Base-by-base conservation (phyloP, 2,888 invertebrate species). In the Calephelis perditalis region DNA sequence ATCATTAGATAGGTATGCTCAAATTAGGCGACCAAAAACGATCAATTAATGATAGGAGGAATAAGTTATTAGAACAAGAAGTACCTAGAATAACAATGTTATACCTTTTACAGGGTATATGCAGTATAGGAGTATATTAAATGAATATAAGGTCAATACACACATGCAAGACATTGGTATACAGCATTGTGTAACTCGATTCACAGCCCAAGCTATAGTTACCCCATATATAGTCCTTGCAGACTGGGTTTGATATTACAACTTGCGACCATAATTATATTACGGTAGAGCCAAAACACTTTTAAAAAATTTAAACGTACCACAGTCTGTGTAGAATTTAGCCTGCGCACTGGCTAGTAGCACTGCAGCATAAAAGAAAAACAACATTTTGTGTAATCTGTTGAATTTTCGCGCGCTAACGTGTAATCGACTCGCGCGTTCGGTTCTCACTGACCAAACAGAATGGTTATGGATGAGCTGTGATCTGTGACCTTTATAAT, bases 281-380 rank as follows among this genome's bases (percentile, higher is more conserved):
- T 49, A 52, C 35, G 44, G 26, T 35, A 35, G 5, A 52, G 9
- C 35, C 49, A 10, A 40, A 56, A 59, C 44, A 37, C 7, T 54
- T n/a, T 54, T 52, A 63, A 54, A 45, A 58, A 61, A 45, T 47
- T 45, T 40, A 12, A 63, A 62, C 66, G 74, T 81, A 90, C 89
- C 89, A 64, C 89, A 90, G 71, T 90, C 89, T 63, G 75, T 78
- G 75, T 84, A 88, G 74, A 86, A 87, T 63, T 88, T 88, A 4
- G 85, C 89, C 63, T 89, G 78, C 8, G 77, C 81, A 79, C 83
- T 78, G 67, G 80, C 81, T 66, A 86, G 71, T 5, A 86, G 70
- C 68, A 86, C 76, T 57, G 76, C 71, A 60, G 81, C 66, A 56
- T 76, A 71, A 65, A 84, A 62, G 67, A 73, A 73, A 67, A 80